phyloP scores from a whole-genome alignment of 2,888 invertebrate species.

The Cistogaster globosa region DNA sequence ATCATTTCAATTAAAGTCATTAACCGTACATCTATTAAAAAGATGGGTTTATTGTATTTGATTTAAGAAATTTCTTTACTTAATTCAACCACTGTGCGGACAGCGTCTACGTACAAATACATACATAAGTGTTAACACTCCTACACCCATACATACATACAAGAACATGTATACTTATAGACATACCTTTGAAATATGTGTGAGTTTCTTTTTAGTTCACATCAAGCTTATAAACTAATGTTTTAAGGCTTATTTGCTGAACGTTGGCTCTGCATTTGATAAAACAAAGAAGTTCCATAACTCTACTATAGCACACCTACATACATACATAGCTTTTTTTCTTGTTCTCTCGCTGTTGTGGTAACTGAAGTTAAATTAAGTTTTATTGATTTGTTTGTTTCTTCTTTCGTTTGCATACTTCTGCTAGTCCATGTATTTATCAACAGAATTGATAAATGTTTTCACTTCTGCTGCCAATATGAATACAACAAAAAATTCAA shows the following conservation, averaged over 20 bases:
- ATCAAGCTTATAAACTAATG: conserved; percentile 47
- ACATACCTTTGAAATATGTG: background rate
- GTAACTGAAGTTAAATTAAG: conserved; percentile 25
- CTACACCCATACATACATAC: background rate
- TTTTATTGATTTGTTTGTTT: conserved; percentile 54
- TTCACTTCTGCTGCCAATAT: conserved; percentile 7
- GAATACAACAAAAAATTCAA: background rate
- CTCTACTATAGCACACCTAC: conserved; percentile 1
- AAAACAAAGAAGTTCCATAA: conserved; percentile 41
- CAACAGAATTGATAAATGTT: background rate
- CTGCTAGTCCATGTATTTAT: conserved; percentile 14
- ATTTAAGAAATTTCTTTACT: background rate
- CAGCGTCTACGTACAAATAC: no score
- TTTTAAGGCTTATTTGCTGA: conserved; percentile 59
- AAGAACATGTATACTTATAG: background rate
- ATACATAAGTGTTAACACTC: background rate
- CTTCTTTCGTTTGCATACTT: conserved; percentile 9
- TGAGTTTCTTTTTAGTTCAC: conserved; percentile 14
- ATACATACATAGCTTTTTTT: conserved; percentile 1
- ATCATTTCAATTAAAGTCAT: no score
- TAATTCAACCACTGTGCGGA: background rate
- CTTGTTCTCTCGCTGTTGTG: background rate
- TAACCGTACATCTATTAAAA: no score
- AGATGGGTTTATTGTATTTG: background rate
- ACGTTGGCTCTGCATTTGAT: conserved; percentile 41